phyloP scores from a whole-genome alignment of 2,113 vertebrate genomes.

The Clarias batrachus region DNA sequence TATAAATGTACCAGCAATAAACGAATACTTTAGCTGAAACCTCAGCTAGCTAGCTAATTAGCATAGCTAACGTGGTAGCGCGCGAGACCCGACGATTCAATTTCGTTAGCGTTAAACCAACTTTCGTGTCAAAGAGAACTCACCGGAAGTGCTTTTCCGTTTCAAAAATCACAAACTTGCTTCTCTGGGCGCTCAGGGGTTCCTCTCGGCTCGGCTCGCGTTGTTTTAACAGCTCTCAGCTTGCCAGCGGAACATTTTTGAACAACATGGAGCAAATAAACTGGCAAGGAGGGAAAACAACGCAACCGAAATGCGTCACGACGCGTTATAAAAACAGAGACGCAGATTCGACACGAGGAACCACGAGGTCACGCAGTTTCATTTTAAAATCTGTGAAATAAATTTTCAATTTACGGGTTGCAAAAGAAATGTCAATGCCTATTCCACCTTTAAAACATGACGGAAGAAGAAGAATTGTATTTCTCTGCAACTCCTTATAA shows the following conservation, averaged over 20 bases:
- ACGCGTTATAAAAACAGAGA: background rate
- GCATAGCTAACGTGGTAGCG: background rate
- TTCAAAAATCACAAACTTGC: background rate
- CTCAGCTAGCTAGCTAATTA: conserved; percentile 2
- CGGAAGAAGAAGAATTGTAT: too few species aligned
- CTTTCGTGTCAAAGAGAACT: background rate
- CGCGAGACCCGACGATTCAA: background rate
- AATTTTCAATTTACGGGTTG: background rate
- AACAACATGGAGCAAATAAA: background rate
- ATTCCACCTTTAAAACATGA: background rate
- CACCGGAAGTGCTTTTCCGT: background rate
- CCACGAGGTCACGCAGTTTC: background rate
- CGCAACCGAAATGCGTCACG: background rate
- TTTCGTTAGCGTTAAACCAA: background rate
- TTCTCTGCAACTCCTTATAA: too few species aligned
- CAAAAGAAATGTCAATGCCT: background rate
- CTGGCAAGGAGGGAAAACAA: background rate
- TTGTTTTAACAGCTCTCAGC: background rate
- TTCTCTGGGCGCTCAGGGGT: background rate
- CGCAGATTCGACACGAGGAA: background rate
- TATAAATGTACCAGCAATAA: background rate
- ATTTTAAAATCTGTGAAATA: background rate
- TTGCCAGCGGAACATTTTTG: background rate
- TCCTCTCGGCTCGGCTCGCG: background rate
- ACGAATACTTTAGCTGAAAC: background rate